Conservation (phyloP, 2,113 vertebrate species). For the Epinephelus moara region DNA sequence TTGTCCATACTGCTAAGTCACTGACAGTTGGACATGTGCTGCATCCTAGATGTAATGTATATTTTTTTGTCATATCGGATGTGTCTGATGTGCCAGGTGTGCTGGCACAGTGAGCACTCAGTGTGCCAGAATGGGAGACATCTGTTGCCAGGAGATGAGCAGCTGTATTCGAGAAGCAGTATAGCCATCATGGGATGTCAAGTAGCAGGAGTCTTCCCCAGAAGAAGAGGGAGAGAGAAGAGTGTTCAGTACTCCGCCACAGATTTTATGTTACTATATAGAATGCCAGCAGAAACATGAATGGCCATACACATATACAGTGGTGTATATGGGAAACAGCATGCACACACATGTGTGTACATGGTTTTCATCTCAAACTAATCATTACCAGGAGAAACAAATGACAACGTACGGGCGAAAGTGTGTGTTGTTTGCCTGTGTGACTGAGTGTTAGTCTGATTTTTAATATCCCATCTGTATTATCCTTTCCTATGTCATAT, state of each 20-base stretch:
- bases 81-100: slow-evolving; percentile 24
- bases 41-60: neutral
- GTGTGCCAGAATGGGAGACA: slow-evolving; percentile 49
- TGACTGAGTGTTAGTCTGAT: slow-evolving; percentile 6
- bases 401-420: neutral
- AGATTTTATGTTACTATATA: neutral
- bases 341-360: neutral
- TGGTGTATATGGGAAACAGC: neutral
- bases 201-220: slow-evolving; percentile 14
- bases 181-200: slow-evolving; percentile 40
- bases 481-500: slow-evolving; percentile 11
- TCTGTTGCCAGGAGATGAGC: slow-evolving; percentile 74
- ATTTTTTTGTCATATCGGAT: slow-evolving; percentile 7
- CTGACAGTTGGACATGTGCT: neutral
- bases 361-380: slow-evolving; percentile 6
- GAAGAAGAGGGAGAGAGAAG: neutral
- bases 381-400: slow-evolving; percentile 8
- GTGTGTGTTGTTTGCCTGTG: neutral
- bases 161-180: slow-evolving; percentile 42
- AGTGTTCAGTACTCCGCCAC: neutral
- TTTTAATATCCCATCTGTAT: slow-evolving; percentile 37
- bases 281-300: neutral
- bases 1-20: neutral
- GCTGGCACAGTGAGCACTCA: slow-evolving; percentile 23
- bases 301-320: neutral